Percentiles rank a stretch among this genome's conserved stretches.
Conservation (phyloP, 2,113 vertebrate genomes). For the Syngnathus floridae region DNA sequence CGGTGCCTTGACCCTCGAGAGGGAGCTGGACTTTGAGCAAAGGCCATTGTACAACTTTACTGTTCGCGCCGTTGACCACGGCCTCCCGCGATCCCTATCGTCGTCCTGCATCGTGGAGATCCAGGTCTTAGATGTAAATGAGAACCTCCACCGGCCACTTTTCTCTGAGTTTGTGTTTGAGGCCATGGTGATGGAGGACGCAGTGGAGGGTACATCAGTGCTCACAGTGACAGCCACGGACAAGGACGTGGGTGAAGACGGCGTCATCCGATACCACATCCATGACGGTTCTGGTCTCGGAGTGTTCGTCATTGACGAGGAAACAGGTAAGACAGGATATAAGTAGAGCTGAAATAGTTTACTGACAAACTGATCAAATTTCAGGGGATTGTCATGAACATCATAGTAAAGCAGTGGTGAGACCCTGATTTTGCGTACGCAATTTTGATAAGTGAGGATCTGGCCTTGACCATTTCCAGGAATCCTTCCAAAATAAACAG, state of each 20-base stretch:
- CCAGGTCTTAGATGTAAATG: constrained; percentile 85
- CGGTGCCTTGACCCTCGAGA: constrained; percentile 80
- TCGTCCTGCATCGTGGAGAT: constrained; percentile 86
- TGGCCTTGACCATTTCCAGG: too few relatives aligned
- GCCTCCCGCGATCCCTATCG: constrained; percentile 78
- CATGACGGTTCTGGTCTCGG: constrained; percentile 83
- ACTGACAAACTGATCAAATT: neutral
- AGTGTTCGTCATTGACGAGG: constrained; percentile 80
- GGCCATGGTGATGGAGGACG: constrained; percentile 79
- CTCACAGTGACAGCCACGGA: constrained; percentile 77
- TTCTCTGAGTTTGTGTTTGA: constrained; percentile 84
- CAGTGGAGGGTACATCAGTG: constrained; percentile 75
- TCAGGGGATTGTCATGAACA: neutral
- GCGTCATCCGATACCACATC: constrained; percentile 83
- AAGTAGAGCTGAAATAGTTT: neutral
- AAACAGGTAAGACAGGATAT: constrained; percentile 78
- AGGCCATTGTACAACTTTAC: constrained; percentile 82
- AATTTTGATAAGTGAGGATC: too few relatives aligned
- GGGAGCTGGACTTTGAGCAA: constrained; percentile 88
- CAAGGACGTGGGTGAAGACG: constrained; percentile 81
- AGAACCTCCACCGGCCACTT: constrained; percentile 82
- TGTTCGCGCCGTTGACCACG: constrained; percentile 80
- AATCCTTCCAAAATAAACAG: too few relatives aligned
- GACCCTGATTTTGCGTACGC: too few relatives aligned
- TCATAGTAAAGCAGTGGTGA: neutral